Conservation (phyloP, 2,113 vertebrate genomes). For the Lycocorax pyrrhopterus region DNA sequence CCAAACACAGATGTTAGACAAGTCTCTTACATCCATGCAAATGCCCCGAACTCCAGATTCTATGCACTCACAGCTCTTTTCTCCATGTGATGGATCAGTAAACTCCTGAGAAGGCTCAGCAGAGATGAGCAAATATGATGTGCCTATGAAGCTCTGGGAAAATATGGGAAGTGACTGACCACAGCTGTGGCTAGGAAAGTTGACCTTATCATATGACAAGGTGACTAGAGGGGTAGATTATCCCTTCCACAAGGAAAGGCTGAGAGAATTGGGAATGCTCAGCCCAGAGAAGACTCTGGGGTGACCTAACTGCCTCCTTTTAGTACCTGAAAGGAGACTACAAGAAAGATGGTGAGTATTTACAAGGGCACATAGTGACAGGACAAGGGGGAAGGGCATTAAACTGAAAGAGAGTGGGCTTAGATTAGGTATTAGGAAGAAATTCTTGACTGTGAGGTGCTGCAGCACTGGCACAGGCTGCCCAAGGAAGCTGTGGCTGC, state of each 20-base stretch:
- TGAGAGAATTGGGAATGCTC: background rate
- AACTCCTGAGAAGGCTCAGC: background rate
- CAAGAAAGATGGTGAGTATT: background rate
- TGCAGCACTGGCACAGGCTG: background rate
- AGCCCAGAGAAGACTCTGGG: background rate
- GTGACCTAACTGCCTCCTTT: background rate
- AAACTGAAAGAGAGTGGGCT: background rate
- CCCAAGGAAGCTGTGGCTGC: background rate
- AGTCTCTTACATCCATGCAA: background rate
- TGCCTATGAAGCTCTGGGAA: background rate
- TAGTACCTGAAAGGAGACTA: background rate
- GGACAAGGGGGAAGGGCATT: background rate
- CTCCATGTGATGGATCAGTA: background rate
- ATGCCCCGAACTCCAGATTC: background rate
- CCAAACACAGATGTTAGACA: background rate
- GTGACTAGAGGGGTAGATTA: background rate
- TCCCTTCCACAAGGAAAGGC: background rate
- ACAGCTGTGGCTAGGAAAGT: background rate
- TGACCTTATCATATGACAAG: background rate
- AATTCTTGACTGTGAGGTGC: background rate
- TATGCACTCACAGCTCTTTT: background rate
- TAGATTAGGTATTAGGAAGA: background rate
- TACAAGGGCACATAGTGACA: background rate
- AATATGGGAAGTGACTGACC: background rate
- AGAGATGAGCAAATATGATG: background rate